A percentile compares a stretch with the other conserved stretches of the same genome.
These are phyloP conservation scores for Tretioscincus oriximinensis DNA, from an alignment of 2,113 vertebrate genomes.

Conservation along the genomic window DNA sequence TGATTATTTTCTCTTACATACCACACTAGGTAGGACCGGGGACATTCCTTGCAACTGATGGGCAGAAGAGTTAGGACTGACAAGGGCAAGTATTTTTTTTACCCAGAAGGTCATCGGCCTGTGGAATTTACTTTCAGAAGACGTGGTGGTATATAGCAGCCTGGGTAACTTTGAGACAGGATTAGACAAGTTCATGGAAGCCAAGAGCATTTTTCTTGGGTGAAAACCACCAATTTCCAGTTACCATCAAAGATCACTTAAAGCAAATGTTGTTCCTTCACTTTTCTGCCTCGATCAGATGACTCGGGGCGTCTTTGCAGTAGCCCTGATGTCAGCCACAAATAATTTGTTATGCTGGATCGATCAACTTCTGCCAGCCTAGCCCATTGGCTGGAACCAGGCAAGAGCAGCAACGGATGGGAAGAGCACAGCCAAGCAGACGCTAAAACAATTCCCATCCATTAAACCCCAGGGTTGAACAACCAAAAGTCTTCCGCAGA, in stretches of 20 bases:
- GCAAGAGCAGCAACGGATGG: background rate
- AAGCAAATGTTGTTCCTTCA: background rate
- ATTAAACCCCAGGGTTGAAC: background rate
- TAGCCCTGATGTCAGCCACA: no score
- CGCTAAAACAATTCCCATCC: background rate
- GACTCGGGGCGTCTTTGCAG: background rate
- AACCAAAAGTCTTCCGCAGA: background rate
- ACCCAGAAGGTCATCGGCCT: no score
- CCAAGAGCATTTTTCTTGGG: background rate
- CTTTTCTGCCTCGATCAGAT: background rate
- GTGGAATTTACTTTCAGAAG: no score
- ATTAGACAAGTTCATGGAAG: no score
- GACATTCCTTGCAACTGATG: no score
- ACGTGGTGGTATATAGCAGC: no score
- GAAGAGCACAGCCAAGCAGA: background rate
- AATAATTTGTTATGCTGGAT: background rate
- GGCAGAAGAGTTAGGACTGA: no score
- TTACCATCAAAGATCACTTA: background rate
- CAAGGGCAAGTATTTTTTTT: no score
- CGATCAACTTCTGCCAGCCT: background rate
- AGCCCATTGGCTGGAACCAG: background rate
- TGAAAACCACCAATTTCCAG: background rate
- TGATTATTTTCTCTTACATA: no score
- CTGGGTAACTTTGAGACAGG: no score
- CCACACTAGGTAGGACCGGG: no score